Evolutionary conservation across 2,888 invertebrate species (phyloP).

Genomic region (Lutraria lutraria): DNA sequence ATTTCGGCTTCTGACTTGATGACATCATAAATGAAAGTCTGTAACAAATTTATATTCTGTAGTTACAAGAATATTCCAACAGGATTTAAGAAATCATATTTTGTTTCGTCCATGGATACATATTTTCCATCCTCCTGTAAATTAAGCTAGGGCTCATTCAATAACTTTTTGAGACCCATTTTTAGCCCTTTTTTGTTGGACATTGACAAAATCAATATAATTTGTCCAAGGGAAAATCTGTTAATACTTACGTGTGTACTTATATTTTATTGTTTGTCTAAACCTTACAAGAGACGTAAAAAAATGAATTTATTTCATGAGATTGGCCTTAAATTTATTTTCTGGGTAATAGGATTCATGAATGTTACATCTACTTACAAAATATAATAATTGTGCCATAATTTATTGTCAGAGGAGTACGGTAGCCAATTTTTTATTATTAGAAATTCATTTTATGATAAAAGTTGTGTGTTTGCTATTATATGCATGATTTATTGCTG

Average conservation of each 20-base stretch:
- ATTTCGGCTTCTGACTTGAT: not conserved
- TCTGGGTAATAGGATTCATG: not conserved
- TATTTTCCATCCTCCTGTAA: not conserved
- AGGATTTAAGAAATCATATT: not conserved
- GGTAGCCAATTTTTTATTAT: slow-evolving; percentile 19
- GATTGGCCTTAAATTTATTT: not conserved
- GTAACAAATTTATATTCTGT: not conserved
- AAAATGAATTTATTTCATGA: not conserved
- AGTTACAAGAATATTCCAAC: not conserved
- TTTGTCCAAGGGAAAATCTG: not conserved
- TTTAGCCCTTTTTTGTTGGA: not conserved
- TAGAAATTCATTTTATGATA: slow-evolving; percentile 9
- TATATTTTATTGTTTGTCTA: not conserved
- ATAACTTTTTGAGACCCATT: not conserved
- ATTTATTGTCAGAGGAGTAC: not conserved
- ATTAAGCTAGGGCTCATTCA: not conserved
- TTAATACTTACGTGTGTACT: not conserved
- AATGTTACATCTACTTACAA: not conserved
- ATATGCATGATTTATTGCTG: not conserved
- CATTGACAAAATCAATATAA: not conserved
- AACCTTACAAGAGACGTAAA: not conserved
- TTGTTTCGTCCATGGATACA: not conserved
- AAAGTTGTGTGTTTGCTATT: not conserved
- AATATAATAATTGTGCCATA: slow-evolving; percentile 19
- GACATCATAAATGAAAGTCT: slow-evolving; percentile 9